Percentiles rank a stretch among this genome's conserved stretches.
Evolutionary conservation across 2,113 vertebrate species (phyloP).

Genomic region (Caranx ignobilis): DNA sequence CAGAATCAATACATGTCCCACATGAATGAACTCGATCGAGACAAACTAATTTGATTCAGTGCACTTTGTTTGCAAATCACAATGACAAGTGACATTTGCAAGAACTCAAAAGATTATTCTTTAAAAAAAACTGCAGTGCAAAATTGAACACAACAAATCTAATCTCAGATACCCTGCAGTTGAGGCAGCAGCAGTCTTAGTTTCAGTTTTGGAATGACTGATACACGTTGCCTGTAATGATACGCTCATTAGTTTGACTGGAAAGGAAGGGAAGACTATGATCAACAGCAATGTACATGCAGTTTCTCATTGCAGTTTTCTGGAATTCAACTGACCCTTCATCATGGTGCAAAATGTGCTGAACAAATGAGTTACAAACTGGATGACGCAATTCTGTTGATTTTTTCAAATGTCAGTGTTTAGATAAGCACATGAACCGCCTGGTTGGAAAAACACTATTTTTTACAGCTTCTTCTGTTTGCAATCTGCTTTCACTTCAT

Average conservation of each 20-base stretch:
- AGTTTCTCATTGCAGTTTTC: background rate
- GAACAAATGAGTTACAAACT: background rate
- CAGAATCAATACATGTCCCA: constrained; percentile 36
- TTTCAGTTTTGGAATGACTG: background rate
- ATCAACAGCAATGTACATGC: too few species aligned
- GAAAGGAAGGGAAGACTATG: background rate
- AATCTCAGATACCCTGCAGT: constrained; percentile 13
- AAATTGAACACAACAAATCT: constrained; percentile 28
- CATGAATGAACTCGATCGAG: constrained; percentile 49
- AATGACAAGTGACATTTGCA: constrained; percentile 30
- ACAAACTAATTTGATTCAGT: constrained; percentile 48
- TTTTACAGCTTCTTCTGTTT: background rate
- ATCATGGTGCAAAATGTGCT: background rate
- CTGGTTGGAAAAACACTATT: background rate
- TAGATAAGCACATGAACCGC: background rate
- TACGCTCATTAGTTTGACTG: background rate
- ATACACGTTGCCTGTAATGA: background rate
- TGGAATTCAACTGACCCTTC: background rate
- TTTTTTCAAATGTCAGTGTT: background rate
- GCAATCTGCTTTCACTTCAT: background rate
- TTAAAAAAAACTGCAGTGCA: background rate
- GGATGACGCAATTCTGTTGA: background rate
- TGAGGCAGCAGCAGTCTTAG: background rate
- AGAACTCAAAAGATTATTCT: constrained; percentile 6
- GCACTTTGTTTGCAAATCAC: constrained; percentile 49